Percentiles rank a stretch among this genome's conserved stretches.
Evolutionary conservation across 1,140 invertebrate species (phyloP).

Genomic region (Tetramorium alpestre): DNA sequence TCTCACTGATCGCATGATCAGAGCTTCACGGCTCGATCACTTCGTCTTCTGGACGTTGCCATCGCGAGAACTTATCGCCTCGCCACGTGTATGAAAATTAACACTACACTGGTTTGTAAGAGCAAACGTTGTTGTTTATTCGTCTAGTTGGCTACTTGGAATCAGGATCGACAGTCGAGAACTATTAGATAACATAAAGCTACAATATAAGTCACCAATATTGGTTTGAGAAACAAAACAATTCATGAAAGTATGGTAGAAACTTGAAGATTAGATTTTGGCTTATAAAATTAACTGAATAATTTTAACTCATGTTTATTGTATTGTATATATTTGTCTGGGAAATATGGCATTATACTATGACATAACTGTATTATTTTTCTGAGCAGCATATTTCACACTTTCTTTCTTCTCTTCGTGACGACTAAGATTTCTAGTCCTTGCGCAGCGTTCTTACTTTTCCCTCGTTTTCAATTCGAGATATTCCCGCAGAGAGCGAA

Average conservation of each 20-base stretch:
- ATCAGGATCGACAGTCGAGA: neutral
- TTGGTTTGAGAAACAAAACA: neutral
- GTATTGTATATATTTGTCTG: neutral
- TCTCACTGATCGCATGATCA: slow-evolving; percentile 15
- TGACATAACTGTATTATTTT: neutral
- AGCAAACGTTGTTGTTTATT: neutral
- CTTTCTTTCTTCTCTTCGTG: neutral
- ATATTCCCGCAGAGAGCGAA: neutral
- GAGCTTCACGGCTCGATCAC: slow-evolving; percentile 19
- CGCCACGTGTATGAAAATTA: slow-evolving; percentile 26
- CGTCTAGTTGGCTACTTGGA: neutral
- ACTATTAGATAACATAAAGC: neutral
- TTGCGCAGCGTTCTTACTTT: neutral
- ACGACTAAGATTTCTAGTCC: neutral
- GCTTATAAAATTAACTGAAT: neutral
- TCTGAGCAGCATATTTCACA: neutral
- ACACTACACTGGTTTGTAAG: slow-evolving; percentile 5
- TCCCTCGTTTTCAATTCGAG: neutral
- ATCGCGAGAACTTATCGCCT: neutral
- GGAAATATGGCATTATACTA: neutral
- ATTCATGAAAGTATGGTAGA: neutral
- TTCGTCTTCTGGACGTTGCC: slow-evolving; percentile 9
- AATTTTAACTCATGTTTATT: neutral
- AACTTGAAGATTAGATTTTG: neutral
- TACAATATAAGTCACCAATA: neutral